Evolutionary conservation across 2,113 vertebrate genomes (phyloP).

Genomic region (Centropristis striata): DNA sequence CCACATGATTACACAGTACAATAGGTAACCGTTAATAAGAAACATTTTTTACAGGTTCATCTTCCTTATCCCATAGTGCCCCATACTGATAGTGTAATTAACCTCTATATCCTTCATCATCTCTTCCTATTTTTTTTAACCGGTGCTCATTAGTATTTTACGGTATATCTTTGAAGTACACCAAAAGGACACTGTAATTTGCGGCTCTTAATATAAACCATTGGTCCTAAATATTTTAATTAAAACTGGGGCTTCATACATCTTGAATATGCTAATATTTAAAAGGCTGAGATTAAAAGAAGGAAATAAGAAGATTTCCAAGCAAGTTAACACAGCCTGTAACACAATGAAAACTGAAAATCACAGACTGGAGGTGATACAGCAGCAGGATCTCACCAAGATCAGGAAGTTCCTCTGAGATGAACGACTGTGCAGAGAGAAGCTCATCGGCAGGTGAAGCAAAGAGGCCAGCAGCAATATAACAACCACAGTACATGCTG

Average conservation of each 20-base stretch:
- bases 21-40: background rate
- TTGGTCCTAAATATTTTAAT: background rate
- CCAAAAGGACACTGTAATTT: background rate
- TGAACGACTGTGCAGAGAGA: slow-evolving; percentile 38
- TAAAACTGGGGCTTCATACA: background rate
- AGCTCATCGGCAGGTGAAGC: slow-evolving; percentile 42
- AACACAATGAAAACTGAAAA: slow-evolving; percentile 24
- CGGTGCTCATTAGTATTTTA: too few relatives aligned
- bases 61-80: background rate
- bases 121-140: background rate
- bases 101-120: background rate
- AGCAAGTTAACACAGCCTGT: background rate
- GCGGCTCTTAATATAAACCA: background rate
- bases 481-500: background rate
- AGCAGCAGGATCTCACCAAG: slow-evolving; percentile 18
- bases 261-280: slow-evolving; percentile 9
- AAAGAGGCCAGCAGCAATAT: slow-evolving; percentile 30
- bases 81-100: background rate
- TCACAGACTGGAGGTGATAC: slow-evolving; percentile 25
- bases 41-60: background rate
- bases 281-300: slow-evolving; percentile 3
- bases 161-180: background rate
- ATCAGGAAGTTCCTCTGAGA: slow-evolving; percentile 48
- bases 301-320: background rate
- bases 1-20: too few relatives aligned